Base-by-base conservation (phyloP, 2,888 invertebrate species). In the Salticus scenicus region DNA sequence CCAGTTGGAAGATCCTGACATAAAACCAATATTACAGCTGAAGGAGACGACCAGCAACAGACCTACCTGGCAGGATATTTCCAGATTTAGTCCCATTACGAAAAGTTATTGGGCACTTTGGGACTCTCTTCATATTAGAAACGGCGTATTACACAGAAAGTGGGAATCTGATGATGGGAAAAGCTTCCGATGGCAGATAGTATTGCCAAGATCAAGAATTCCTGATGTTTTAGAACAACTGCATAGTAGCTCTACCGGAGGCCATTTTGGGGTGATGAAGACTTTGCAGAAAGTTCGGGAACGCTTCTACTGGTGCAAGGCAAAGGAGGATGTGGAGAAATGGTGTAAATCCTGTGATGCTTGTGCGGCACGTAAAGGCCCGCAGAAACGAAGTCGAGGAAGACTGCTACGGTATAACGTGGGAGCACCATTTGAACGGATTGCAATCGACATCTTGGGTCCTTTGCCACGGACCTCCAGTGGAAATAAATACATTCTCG, bases 361-460 rank as follows among this genome's bases (percentile, higher is more conserved):
- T 10, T 37, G 37, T 37, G 37, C 57, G 8, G 57, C 57, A 1
- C 57, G 57, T 57, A 66, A 66, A 66, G 66, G 66, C 27, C 66
- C 66, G 28, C 24, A 66, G 66, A 66, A 8, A 10, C 17, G 28
- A 31, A 66, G 66, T n/a, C 30, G 66, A 0, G 66, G 66, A 17
- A 66, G 27, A 30, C 66, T 66, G n/a, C 66, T 28, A 17, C 28
- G 27, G 0, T 66, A 66, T 30, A 66, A 66, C 28, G 28, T 66
- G 1, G 66, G 66, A 30, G 66, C 37, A 10, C 37, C 37, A 7
- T 37, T 37, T 37, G 47, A 47, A 14, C 7, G 47, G n/a, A 47
- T 17, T 47, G 47, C 47, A 5, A 2, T 47, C 17, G n/a, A 47
- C 47, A 47, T 47, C n/a, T 14, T 47, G 47, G 47, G 47, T 12